A percentile compares a stretch with the other conserved stretches of the same genome.
Conservation (phyloP, 2,888 invertebrate species). For the Drosophila silvestris region DNA sequence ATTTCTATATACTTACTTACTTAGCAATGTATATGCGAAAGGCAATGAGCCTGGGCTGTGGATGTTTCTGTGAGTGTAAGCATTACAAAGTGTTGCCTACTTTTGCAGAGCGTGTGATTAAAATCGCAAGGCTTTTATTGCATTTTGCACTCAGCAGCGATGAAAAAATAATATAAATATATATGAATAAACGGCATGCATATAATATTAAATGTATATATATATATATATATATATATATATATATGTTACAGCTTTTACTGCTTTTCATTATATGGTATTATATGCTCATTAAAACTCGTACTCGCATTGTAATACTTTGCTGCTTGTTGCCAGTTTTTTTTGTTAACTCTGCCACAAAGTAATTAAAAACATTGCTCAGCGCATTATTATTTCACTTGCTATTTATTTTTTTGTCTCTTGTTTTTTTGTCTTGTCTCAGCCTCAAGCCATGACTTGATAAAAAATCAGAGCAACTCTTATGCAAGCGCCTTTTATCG, state of each 20-base stretch:
- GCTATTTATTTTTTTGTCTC: slow-evolving; percentile 6
- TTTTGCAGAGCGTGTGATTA: slow-evolving; percentile 65
- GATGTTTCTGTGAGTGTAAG: background rate
- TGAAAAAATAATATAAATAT: slow-evolving; percentile 12
- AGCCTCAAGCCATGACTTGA: slow-evolving; percentile 24
- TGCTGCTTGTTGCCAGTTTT: slow-evolving; percentile 28
- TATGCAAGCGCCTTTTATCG: slow-evolving; percentile 24
- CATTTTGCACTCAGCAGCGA: slow-evolving; percentile 70
- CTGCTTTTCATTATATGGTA: slow-evolving; percentile 60
- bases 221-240: slow-evolving; percentile 7
- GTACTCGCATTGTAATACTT: slow-evolving; percentile 59
- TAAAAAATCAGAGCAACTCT: slow-evolving; percentile 31
- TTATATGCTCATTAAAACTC: slow-evolving; percentile 78
- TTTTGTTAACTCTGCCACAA: slow-evolving; percentile 60
- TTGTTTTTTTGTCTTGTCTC: slow-evolving; percentile 8
- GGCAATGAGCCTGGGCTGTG: slow-evolving; percentile 1
- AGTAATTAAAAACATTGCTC: slow-evolving; percentile 75
- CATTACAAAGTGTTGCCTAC: slow-evolving; percentile 65
- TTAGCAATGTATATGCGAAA: slow-evolving; percentile 20
- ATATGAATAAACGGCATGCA: slow-evolving; percentile 22
- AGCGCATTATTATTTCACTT: slow-evolving; percentile 33
- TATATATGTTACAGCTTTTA: slow-evolving; percentile 38
- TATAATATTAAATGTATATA: slow-evolving; percentile 45
- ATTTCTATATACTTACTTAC: slow-evolving; percentile 43
- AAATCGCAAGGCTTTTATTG: slow-evolving; percentile 69